phyloP scores from a whole-genome alignment of 2,113 vertebrate genomes.

The Glaucidium brasilianum region DNA sequence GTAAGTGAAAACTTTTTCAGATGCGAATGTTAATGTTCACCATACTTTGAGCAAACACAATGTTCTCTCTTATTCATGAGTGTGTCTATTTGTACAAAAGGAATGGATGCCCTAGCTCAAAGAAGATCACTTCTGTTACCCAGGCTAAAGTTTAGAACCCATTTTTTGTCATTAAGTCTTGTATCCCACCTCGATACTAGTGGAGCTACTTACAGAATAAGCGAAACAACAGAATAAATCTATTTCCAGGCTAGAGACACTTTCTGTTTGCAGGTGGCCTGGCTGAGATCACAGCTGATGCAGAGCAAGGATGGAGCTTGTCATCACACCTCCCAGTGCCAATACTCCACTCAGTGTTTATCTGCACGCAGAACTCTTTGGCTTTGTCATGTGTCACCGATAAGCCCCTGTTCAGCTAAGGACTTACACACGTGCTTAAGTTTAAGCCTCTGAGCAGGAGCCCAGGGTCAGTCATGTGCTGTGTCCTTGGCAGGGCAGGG shows the following conservation, averaged over 20 bases:
- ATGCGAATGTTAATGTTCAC: not conserved
- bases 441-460: not conserved
- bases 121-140: not conserved
- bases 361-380: not conserved
- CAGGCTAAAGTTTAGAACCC: not conserved
- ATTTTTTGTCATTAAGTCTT: not conserved
- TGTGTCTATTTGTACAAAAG: not conserved
- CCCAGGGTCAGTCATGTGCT: not conserved
- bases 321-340: not conserved
- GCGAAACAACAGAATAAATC: not conserved
- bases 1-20: not conserved
- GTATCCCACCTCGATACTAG: not conserved
- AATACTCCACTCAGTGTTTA: not conserved
- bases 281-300: not conserved
- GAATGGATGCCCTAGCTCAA: not conserved
- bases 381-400: not conserved
- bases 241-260: not conserved
- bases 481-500: not conserved
- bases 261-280: not conserved
- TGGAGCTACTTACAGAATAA: not conserved
- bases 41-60: not conserved
- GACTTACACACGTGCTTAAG: not conserved
- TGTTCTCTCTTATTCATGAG: not conserved
- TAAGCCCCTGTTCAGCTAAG: not conserved
- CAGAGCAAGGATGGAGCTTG: not conserved